Evolutionary conservation across 2,888 invertebrate species (phyloP).

Genomic region (Drosophila sordidula): DNA sequence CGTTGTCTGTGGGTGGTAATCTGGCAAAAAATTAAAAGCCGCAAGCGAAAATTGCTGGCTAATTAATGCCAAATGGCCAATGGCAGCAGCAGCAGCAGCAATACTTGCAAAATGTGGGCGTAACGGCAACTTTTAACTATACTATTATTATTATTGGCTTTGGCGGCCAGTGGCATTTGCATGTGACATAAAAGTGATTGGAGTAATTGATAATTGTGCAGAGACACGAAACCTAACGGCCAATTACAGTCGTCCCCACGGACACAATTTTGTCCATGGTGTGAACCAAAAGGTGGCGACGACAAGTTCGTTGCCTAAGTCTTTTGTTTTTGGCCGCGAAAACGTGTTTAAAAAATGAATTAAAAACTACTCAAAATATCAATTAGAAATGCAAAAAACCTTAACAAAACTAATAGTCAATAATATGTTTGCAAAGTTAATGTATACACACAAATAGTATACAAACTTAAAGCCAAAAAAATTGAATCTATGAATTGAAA

Average conservation of each 20-base stretch:
- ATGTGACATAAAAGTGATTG: slow-evolving; percentile 80
- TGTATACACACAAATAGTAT: slow-evolving; percentile 1
- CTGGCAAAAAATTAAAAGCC: slow-evolving; percentile 65
- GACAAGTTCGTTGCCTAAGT: slow-evolving; percentile 67
- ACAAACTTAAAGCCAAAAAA: slow-evolving; percentile 28
- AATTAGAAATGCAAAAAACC: slow-evolving; percentile 55
- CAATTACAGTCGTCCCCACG: slow-evolving; percentile 57
- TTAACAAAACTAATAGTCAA: slow-evolving; percentile 29
- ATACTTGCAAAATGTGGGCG: slow-evolving; percentile 60
- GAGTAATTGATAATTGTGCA: slow-evolving; percentile 78
- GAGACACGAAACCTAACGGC: slow-evolving; percentile 68
- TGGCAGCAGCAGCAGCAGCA: slow-evolving; percentile 39
- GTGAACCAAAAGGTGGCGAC: slow-evolving; percentile 38
- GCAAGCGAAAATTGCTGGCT: slow-evolving; percentile 72
- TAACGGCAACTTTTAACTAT: slow-evolving; percentile 68
- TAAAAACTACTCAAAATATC: slow-evolving; percentile 20
- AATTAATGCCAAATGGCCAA: slow-evolving; percentile 75
- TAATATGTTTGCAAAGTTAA: slow-evolving; percentile 19
- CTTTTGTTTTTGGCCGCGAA: slow-evolving; percentile 47
- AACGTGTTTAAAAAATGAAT: slow-evolving; percentile 6
- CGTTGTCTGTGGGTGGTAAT: slow-evolving; percentile 58
- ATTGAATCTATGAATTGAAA: slow-evolving; percentile 62
- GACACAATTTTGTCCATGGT: slow-evolving; percentile 35
- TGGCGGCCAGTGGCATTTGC: slow-evolving; percentile 69
- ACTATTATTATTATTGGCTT: slow-evolving; percentile 68